These are phyloP conservation scores for Lagopus leucura DNA, from an alignment of 2,113 vertebrate species.

Conservation along the genomic window DNA sequence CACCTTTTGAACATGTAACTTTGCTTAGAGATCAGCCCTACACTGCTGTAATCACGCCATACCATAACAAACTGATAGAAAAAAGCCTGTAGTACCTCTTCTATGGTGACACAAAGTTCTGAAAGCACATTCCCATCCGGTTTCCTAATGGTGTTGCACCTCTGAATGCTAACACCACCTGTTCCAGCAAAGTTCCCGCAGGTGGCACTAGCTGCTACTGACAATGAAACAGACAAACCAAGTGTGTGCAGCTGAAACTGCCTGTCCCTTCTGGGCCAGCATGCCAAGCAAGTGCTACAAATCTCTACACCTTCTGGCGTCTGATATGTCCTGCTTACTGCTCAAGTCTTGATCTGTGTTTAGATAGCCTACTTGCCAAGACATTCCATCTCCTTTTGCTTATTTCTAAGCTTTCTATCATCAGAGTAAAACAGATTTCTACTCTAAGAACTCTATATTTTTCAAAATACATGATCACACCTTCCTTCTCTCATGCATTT, in stretches of 20 bases:
- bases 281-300: rapidly evolving
- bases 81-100: rapidly evolving
- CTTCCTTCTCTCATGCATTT: background rate
- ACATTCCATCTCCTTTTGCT: background rate
- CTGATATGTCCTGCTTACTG: rapidly evolving
- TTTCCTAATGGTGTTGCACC: background rate
- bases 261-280: background rate
- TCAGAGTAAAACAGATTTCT: background rate
- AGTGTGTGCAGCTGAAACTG: rapidly evolving
- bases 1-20: background rate
- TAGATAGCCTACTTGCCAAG: background rate
- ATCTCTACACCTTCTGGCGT: too few relatives aligned
- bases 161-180: background rate
- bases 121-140: rapidly evolving
- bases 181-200: background rate
- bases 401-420: background rate
- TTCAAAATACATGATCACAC: background rate
- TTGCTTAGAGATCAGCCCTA: background rate
- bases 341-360: background rate
- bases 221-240: background rate
- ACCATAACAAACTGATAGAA: background rate
- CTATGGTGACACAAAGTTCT: rapidly evolving
- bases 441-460: background rate
- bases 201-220: constrained; percentile 38
- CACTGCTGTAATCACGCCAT: rapidly evolving